Evolutionary conservation across 2,888 invertebrate species (phyloP), one percentile per base, ranked within the genome.

Genomic region (Acleris emargana): DNA sequence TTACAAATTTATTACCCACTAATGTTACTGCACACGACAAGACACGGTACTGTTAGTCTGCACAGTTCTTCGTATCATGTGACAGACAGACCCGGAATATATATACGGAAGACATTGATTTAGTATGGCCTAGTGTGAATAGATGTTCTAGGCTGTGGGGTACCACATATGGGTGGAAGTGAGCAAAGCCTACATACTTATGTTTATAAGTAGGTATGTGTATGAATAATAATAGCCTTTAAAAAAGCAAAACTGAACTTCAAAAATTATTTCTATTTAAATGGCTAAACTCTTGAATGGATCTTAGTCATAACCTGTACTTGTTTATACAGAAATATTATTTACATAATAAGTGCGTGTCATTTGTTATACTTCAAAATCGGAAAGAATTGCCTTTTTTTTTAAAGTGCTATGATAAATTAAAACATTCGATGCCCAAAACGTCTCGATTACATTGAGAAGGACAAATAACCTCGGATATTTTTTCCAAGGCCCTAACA

Each of bases 31-130:
- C 11, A 59, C 50, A 62, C 32, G 32, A 49, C 51, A 52, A 59
- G 42, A 52, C 32, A 28, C 18, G 38, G 22, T 22, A 52, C 38
- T 16, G 22, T 4, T 45, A 49, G 45, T 42, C 45, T 17, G 7
- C 52, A 71, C 81, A 80, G 78, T 76, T 80, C 81, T 80, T 75
- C 76, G 78, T 81, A 76, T 74, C 75, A n/a, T 68, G 76, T 78
- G 83, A 83, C 82, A 81, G 82, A 81, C 81, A 66, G 79, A 80
- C 81, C 73, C 74, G 74, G 74, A 71, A 77, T 79, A 78, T 86
- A 79, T 86, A 85, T 84, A 86, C 75, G 86, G 86, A 70, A 73
- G 86, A 89, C 87, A 78, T 82, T 89, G 89, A 89, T 89, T 88
- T 89, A 89, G 78, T 78, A 78, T 72, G 71, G 69, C 72, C 73